A percentile compares a stretch with the other conserved stretches of the same genome.
Conservation (phyloP, 1,140 invertebrate genomes). For the Aphis craccivora region DNA sequence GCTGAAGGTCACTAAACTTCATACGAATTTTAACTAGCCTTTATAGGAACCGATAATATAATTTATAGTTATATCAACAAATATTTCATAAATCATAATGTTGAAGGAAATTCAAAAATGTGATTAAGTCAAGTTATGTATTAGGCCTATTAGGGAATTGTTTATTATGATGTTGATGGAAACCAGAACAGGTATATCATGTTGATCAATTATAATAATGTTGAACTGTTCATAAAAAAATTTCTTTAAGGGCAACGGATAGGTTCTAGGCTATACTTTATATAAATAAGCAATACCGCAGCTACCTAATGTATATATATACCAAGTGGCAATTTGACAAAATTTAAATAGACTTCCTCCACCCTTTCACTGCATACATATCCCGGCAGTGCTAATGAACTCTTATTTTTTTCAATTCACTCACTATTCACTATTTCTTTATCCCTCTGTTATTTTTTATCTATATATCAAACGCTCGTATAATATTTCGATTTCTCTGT, state of each 20-base stretch:
- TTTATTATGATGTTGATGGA: no score
- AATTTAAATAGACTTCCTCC: not conserved
- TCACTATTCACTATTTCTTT: not conserved
- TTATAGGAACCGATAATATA: no score
- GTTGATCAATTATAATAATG: not conserved
- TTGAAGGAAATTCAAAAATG: no score
- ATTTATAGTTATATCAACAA: no score
- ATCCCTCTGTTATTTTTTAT: not conserved
- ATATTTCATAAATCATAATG: no score
- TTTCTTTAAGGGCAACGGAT: not conserved
- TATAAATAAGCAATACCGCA: not conserved
- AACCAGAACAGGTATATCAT: not conserved
- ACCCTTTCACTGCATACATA: not conserved
- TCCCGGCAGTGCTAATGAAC: not conserved
- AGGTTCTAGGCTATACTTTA: not conserved
- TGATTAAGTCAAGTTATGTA: no score
- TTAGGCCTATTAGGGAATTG: no score
- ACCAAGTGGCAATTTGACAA: constrained; percentile 1
- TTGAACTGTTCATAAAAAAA: not conserved
- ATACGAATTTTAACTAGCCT: no score
- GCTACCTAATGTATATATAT: not conserved
- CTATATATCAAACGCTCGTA: not conserved
- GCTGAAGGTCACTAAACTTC: no score
- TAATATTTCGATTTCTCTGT: not conserved
- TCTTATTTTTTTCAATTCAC: not conserved